Conservation (phyloP, 2,888 invertebrate genomes). For the Drosophila macrospina region DNA sequence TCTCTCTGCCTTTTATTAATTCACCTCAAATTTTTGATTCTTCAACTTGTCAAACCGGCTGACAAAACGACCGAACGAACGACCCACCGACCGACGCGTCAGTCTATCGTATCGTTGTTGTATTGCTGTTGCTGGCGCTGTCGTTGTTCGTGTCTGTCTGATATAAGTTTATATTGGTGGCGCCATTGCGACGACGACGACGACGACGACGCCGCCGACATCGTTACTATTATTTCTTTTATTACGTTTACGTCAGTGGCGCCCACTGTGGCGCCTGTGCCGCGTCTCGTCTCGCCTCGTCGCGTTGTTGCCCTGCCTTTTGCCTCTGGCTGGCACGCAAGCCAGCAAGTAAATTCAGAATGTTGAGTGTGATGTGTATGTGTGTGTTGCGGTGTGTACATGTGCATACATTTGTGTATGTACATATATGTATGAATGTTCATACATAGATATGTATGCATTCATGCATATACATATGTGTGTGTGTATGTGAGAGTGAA, state of each 20-base stretch:
- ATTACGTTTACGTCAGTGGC: conserved; percentile 86
- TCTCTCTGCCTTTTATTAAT: conserved; percentile 44
- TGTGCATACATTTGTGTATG: conserved; percentile 22
- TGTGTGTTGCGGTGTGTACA: conserved; percentile 33
- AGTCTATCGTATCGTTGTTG: conserved; percentile 48
- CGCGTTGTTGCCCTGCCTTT: conserved; percentile 32
- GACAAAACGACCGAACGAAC: conserved; percentile 66
- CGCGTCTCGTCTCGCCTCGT: conserved; percentile 53
- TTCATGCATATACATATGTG: neutral
- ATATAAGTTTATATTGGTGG: conserved; percentile 83
- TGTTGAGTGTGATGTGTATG: conserved; percentile 16
- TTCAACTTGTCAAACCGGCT: conserved; percentile 81
- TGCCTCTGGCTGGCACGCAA: conserved; percentile 74
- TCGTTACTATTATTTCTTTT: conserved; percentile 84
- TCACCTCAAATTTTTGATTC: conserved; percentile 81
- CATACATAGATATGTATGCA: conserved; percentile 10
- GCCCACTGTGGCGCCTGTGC: conserved; percentile 84
- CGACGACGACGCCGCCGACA: conserved; percentile 81
- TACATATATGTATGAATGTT: conserved; percentile 24
- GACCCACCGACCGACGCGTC: conserved; percentile 63
- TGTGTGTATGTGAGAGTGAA: conserved; percentile 13
- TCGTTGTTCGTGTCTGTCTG: conserved; percentile 74
- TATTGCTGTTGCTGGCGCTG: conserved; percentile 49
- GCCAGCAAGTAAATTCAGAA: conserved; percentile 65
- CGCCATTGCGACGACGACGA: conserved; percentile 84